Evolutionary conservation across 2,113 vertebrate genomes (phyloP).

Genomic region (rabbit (Oryctolagus cuniculus)): mOryCun1.1 NC_091432.1:74906001-74906500

Average conservation of each 20-base stretch:
- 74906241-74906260: background rate
- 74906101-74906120: conserved; percentile 16
- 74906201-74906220: conserved; percentile 38
- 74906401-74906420: background rate
- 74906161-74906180: conserved; percentile 7
- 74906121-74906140: conserved; percentile 51
- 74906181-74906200: conserved; percentile 32
- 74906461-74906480: too few species aligned
- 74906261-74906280: conserved; percentile 23
- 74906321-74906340: conserved; percentile 32
- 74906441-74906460: background rate
- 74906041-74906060: background rate
- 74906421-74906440: background rate
- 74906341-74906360: background rate
- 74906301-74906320: conserved; percentile 35
- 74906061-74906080: background rate
- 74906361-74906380: background rate
- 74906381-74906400: background rate
- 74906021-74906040: background rate
- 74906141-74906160: background rate
- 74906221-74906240: background rate
- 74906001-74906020: background rate
- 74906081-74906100: background rate
- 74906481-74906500: conserved; percentile 29
- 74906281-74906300: background rate